These are phyloP conservation scores for Chelon auratus DNA, from an alignment of 2,797 vertebrate species.

Conservation along the genomic window DNA sequence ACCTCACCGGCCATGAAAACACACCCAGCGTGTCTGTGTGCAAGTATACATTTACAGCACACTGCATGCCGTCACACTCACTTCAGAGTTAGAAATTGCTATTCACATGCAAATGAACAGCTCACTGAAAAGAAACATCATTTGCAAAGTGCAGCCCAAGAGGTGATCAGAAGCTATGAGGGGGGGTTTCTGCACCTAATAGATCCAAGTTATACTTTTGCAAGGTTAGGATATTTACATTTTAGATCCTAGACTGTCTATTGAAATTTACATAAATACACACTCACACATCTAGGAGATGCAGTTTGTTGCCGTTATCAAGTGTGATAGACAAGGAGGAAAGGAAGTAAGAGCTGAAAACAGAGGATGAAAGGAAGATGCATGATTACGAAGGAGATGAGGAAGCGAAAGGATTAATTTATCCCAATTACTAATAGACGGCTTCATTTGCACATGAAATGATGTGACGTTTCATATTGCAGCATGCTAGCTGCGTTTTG, in stretches of 20 bases:
- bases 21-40: background rate
- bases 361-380: constrained; percentile 23
- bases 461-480: constrained; percentile 3
- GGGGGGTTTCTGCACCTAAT: background rate
- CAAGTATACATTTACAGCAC: background rate
- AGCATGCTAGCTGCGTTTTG: constrained; percentile 15
- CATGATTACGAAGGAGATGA: constrained; percentile 22
- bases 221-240: background rate
- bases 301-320: background rate
- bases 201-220: background rate
- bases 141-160: constrained; percentile 15
- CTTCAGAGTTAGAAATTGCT: constrained; percentile 18
- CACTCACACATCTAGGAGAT: too few relatives aligned
- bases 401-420: constrained; percentile 42
- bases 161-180: constrained; percentile 20
- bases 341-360: constrained; percentile 4
- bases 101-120: constrained; percentile 5
- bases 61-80: constrained; percentile 14
- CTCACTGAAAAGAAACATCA: constrained; percentile 22
- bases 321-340: constrained; percentile 10
- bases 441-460: constrained; percentile 49
- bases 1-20: constrained; percentile 21
- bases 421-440: constrained; percentile 28
- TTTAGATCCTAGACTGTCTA: too few relatives aligned
- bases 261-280: background rate